Conservation (phyloP, 1,140 invertebrate genomes). For the Meloidogyne floridensis region DNA sequence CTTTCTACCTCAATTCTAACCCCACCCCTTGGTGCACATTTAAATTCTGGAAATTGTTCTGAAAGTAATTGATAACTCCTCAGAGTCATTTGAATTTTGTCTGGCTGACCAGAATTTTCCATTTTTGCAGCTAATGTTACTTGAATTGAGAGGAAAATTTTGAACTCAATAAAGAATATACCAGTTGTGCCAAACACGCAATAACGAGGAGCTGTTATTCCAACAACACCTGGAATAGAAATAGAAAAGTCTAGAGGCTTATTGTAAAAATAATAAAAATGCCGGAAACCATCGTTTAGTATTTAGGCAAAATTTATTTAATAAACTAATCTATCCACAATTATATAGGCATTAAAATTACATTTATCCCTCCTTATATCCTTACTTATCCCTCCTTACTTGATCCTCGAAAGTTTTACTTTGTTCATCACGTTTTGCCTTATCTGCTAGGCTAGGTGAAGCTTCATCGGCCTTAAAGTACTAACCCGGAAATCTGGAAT, state of each 20-base stretch:
- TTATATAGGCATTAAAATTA: too few species aligned
- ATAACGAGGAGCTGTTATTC: conserved; percentile 53
- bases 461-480: too few species aligned
- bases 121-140: conserved; percentile 54
- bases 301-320: too few species aligned
- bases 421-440: too few species aligned
- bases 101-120: conserved; percentile 54
- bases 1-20: conserved; percentile 42
- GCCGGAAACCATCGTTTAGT: too few species aligned
- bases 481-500: too few species aligned
- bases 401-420: too few species aligned
- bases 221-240: conserved; percentile 44
- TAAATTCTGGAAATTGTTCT: conserved; percentile 51
- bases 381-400: too few species aligned
- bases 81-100: conserved; percentile 53
- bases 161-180: not conserved
- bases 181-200: conserved; percentile 53
- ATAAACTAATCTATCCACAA: too few species aligned
- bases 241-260: not conserved
- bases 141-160: conserved; percentile 16
- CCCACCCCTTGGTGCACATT: conserved; percentile 43
- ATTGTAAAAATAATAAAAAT: too few species aligned
- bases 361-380: too few species aligned
- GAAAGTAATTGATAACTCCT: conserved; percentile 49
- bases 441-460: too few species aligned